Conservation (phyloP, 2,113 vertebrate species). For the Marmota monax region DNA sequence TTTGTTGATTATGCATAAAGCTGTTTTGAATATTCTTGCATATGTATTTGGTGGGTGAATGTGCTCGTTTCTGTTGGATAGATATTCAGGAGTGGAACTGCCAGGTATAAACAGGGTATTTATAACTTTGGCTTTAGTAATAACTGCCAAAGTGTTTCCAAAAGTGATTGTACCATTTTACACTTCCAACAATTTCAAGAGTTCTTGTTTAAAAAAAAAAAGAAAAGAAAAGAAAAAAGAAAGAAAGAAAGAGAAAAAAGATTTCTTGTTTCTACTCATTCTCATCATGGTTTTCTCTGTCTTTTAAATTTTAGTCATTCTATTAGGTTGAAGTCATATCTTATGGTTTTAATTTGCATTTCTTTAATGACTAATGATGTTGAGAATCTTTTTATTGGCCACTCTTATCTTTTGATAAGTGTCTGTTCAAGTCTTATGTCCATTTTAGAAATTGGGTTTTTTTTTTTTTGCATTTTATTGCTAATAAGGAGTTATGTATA, state of each 20-base stretch:
- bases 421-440: background rate
- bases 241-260: background rate
- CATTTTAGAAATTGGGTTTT: background rate
- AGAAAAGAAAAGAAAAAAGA: no score
- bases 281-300: background rate
- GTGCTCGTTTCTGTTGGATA: no score
- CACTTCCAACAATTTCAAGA: background rate
- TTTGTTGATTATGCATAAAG: background rate
- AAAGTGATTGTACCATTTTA: background rate
- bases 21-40: background rate
- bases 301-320: background rate
- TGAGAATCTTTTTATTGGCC: slow-evolving; percentile 30
- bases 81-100: background rate
- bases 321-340: background rate
- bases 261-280: background rate
- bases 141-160: background rate
- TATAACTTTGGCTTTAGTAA: background rate
- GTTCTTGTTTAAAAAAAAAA: background rate
- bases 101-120: background rate
- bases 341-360: slow-evolving; percentile 11
- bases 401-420: background rate
- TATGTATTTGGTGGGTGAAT: no score
- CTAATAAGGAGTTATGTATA: background rate
- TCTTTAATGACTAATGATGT: background rate
- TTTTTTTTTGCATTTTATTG: slow-evolving; percentile 13